Base-by-base conservation (phyloP, 2,888 invertebrate genomes). In the Saturnia pavonia region DNA sequence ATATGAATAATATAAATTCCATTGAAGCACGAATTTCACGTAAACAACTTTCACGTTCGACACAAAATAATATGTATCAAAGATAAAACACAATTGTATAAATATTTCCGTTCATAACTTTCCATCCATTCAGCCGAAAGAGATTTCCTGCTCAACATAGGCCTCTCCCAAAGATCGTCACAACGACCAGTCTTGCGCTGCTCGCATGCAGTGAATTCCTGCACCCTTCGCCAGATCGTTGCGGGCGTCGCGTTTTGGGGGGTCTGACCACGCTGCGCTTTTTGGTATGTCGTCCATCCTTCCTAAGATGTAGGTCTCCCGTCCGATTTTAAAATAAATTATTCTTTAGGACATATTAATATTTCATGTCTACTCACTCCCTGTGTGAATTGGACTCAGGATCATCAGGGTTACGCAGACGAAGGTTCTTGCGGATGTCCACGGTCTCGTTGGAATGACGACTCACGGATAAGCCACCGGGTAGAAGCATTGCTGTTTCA, bases 401-500 rank as follows among this genome's bases (percentile, higher is more conserved):
- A 77, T 96, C 96, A 76, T 97, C 96, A 25, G 96, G 96, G 87
- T 97, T 96, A 76, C 96, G 95, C 74, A 97, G 90, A 67, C 96
- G 95, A 75, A 97, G 94, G 89, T 97, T 98, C 84, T 96, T 96
- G 77, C 97, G 94, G 79, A 97, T 97, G 85, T 97, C 97, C 81
- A 95, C 96, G 70, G 96, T 97, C 72, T 97, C 97, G 87, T 97
- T 97, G 70, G 96, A 95, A 81, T 96, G 96, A 70, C 97, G 96
- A 85, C 96, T 96, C 77, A 96, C 95, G 16, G 97, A 96, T 78
- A 97, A 91, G 7, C 96, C 95, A 0, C 97, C 97, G 0, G 98
- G 98, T 72, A 98, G 94, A 68, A 98, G 94, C 91, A 97, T 96
- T 0, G 97, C 98, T 75, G 97, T 97, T 92, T 98, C 98, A 74